Percentiles rank a stretch among this genome's conserved stretches.
Evolutionary conservation across 2,113 vertebrate genomes (phyloP).

Genomic region (Abramis brama): DNA sequence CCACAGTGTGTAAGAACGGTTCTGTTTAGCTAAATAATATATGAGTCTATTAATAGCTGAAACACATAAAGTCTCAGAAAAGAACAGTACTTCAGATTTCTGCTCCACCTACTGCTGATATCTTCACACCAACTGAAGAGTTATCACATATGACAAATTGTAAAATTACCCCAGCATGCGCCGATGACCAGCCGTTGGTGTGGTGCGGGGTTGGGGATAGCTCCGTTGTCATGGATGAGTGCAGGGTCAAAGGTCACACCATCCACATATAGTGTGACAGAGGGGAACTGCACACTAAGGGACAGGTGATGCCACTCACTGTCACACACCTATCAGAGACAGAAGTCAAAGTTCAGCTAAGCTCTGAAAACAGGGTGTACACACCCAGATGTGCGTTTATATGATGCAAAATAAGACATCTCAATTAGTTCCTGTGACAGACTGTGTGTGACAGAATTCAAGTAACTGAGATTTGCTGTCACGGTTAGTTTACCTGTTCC

Average conservation of each 20-base stretch:
- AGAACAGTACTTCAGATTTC: conserved; percentile 35
- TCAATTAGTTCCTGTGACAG: neutral
- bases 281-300: conserved; percentile 94
- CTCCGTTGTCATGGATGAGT: conserved; percentile 95
- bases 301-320: conserved; percentile 98
- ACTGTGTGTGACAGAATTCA: neutral
- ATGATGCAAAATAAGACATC: neutral
- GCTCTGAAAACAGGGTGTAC: neutral
- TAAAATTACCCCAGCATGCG: conserved; percentile 86
- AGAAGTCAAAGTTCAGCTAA: conserved; percentile 45
- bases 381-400: neutral
- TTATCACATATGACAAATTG: conserved; percentile 53
- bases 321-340: conserved; percentile 85
- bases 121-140: neutral
- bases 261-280: conserved; percentile 91
- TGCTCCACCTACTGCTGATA: conserved; percentile 39
- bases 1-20: conserved; percentile 51
- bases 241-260: conserved; percentile 96
- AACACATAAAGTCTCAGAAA: conserved; percentile 61
- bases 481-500: conserved; percentile 85
- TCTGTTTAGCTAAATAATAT: conserved; percentile 74
- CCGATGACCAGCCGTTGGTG: conserved; percentile 90
- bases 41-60: conserved; percentile 73
- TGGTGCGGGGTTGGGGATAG: conserved; percentile 85
- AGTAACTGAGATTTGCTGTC: neutral